These are phyloP conservation scores for Eurytoma adleriae DNA, from an alignment of 2,888 invertebrate genomes.

Conservation along the genomic window DNA sequence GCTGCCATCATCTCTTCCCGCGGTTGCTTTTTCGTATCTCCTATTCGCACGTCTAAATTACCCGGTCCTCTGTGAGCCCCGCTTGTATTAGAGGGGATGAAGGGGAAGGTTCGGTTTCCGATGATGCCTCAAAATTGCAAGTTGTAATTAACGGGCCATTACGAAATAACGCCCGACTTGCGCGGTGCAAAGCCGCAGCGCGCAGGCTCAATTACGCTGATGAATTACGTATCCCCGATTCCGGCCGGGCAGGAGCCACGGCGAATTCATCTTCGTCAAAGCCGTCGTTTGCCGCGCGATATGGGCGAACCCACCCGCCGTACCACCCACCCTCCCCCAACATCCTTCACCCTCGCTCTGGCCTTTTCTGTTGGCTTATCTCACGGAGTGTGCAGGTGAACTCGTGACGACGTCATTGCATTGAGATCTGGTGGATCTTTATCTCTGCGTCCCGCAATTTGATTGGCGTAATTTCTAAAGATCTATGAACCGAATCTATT, in stretches of 20 bases:
- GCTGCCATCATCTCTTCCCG: too few relatives aligned
- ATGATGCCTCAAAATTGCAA: conserved; percentile 57
- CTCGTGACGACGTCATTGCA: too few relatives aligned
- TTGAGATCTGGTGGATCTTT: background rate
- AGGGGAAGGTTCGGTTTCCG: background rate
- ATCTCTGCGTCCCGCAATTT: background rate
- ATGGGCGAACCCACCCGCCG: background rate
- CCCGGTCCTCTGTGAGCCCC: background rate
- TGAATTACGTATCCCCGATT: conserved; percentile 64
- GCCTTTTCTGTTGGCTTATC: too few relatives aligned
- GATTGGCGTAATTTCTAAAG: conserved; percentile 6
- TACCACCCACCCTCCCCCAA: too few relatives aligned
- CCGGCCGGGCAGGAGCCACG: conserved; percentile 50
- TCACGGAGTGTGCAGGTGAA: too few relatives aligned
- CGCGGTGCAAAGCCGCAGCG: conserved; percentile 23
- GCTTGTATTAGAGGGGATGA: background rate
- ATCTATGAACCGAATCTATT: background rate
- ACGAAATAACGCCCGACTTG: conserved; percentile 62
- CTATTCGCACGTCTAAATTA: background rate
- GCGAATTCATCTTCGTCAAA: conserved; percentile 67
- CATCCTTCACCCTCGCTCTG: too few relatives aligned
- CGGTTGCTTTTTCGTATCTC: background rate
- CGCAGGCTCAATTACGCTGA: conserved; percentile 67
- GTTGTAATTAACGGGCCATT: conserved; percentile 66
- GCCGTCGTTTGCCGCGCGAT: background rate